phyloP scores from a whole-genome alignment of 2,797 vertebrate genomes.

The Poecile montanus region DNA sequence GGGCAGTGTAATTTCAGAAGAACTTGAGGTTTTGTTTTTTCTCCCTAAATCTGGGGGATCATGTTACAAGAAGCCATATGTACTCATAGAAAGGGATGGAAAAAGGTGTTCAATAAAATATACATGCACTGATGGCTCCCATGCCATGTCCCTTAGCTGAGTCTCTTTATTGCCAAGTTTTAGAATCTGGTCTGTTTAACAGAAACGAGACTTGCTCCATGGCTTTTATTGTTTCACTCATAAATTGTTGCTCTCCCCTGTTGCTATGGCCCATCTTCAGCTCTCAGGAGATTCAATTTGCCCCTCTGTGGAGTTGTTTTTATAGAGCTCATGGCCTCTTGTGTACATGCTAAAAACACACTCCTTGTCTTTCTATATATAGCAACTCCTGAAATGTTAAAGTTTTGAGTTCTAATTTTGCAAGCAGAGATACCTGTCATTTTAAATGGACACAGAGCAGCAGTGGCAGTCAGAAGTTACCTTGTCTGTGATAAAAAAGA shows the following conservation, averaged over 20 bases:
- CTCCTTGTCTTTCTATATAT: not conserved
- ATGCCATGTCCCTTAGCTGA: not conserved
- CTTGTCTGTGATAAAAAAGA: not conserved
- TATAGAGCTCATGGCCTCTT: not conserved
- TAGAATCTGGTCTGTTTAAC: not conserved
- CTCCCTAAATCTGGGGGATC: not conserved
- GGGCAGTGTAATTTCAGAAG: not conserved
- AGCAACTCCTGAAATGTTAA: not conserved
- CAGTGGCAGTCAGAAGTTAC: not conserved
- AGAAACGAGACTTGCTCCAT: not conserved
- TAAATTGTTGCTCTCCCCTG: not conserved
- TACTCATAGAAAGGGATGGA: not conserved
- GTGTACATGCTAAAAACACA: not conserved
- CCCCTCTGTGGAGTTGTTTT: not conserved
- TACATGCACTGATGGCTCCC: not conserved
- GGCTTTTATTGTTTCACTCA: not conserved
- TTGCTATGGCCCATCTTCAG: rapidly evolving
- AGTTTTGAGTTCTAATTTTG: not conserved
- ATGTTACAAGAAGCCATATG: not conserved
- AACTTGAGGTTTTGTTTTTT: not conserved
- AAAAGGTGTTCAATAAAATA: not conserved
- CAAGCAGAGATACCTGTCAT: not conserved
- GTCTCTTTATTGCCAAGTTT: not conserved
- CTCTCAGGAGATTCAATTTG: not conserved
- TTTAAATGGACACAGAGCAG: not conserved